Conservation (phyloP, 2,888 invertebrate genomes). For the Agrochola lota region DNA sequence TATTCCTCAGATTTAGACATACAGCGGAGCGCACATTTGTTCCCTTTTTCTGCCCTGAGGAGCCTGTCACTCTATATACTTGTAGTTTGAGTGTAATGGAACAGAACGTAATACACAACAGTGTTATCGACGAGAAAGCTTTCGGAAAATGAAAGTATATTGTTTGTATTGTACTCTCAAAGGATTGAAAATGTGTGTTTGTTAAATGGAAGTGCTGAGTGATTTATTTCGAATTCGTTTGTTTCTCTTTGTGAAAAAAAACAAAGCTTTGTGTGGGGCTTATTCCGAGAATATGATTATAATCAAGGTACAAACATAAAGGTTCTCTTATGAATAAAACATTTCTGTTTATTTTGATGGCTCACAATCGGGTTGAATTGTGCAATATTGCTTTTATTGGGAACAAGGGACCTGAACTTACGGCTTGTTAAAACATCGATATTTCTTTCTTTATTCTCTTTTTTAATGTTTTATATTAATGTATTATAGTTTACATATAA, state of each 20-base stretch:
- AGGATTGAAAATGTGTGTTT: conserved; percentile 35
- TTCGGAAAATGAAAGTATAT: conserved; percentile 15
- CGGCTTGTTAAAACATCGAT: too few relatives aligned
- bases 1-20: conserved; percentile 7
- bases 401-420: too few relatives aligned
- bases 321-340: too few relatives aligned
- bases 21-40: conserved; percentile 10
- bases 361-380: too few relatives aligned
- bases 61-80: conserved; percentile 16
- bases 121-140: conserved; percentile 24
- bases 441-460: too few relatives aligned
- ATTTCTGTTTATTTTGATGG: too few relatives aligned
- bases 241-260: conserved; percentile 10
- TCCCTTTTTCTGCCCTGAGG: not conserved
- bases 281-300: conserved; percentile 21
- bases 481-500: too few relatives aligned
- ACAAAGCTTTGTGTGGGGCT: not conserved
- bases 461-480: too few relatives aligned
- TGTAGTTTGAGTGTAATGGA: conserved; percentile 32
- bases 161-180: conserved; percentile 23
- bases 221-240: conserved; percentile 25
- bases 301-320: not conserved
- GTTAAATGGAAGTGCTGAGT: conserved; percentile 2
- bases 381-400: not conserved
- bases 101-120: conserved; percentile 24